These are phyloP conservation scores for Lithobates pipiens DNA, from an alignment of 2,797 vertebrate species.

Conservation along the genomic window DNA sequence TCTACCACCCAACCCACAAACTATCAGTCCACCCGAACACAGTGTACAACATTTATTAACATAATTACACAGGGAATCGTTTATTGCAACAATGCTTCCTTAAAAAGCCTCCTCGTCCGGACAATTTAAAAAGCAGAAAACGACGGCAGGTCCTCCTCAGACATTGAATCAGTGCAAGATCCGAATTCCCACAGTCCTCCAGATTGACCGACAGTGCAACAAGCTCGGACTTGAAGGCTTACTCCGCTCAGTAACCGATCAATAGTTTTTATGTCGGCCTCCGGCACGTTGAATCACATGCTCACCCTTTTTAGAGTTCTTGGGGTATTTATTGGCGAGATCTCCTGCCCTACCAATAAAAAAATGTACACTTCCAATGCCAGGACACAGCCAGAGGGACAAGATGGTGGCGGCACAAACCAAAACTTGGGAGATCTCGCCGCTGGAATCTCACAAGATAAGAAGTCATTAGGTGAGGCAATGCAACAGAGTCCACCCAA, in stretches of 20 bases:
- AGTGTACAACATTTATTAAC: conserved; percentile 51
- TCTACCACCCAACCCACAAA: no score
- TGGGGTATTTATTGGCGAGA: no score
- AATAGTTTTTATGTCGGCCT: no score
- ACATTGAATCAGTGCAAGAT: conserved; percentile 36
- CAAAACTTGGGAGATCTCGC: no score
- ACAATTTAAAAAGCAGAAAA: conserved; percentile 1
- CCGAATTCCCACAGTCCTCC: background rate
- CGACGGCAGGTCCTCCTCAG: conserved; percentile 10
- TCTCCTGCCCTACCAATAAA: no score
- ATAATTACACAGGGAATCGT: conserved; percentile 34
- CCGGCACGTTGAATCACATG: no score
- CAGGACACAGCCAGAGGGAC: background rate
- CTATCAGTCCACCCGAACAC: background rate
- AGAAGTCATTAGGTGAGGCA: no score
- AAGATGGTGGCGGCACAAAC: background rate
- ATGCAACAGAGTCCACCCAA: no score
- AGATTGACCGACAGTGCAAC: conserved; percentile 18
- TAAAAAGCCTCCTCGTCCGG: background rate
- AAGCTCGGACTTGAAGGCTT: background rate
- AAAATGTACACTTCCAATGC: no score
- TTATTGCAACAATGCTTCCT: conserved; percentile 38
- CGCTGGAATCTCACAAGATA: no score
- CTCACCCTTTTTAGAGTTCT: no score
- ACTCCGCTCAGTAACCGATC: background rate